phyloP scores from a whole-genome alignment of 2,113 vertebrate species.

The Oenanthe oenanthe region DNA sequence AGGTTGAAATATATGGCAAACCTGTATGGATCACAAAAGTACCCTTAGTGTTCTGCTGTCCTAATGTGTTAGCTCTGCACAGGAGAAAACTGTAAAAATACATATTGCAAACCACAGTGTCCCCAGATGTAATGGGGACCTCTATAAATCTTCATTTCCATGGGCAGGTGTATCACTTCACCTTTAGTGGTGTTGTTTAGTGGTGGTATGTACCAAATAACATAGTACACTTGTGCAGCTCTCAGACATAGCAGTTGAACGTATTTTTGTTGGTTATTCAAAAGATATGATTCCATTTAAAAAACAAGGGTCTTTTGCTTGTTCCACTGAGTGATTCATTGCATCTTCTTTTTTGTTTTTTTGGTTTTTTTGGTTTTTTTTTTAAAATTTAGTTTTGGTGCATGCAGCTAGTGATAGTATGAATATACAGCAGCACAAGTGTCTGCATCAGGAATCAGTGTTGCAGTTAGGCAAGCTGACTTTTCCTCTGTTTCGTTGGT shows the following conservation, averaged over 20 bases:
- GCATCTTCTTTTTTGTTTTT: neutral
- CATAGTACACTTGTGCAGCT: too few relatives aligned
- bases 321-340: neutral
- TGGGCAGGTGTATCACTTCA: neutral
- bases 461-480: neutral
- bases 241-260: neutral
- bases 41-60: neutral
- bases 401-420: neutral
- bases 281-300: neutral
- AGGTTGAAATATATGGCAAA: neutral
- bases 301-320: neutral
- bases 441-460: neutral
- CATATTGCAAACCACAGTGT: neutral
- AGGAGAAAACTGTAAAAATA: neutral
- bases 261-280: neutral
- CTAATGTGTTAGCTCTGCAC: neutral
- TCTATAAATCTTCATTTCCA: neutral
- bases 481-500: neutral
- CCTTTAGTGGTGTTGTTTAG: neutral
- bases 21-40: neutral
- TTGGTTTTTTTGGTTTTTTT: neutral
- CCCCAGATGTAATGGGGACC: fast-evolving
- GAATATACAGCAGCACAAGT: neutral
- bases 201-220: neutral
- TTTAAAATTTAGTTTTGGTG: neutral